Percentiles rank a stretch among this genome's conserved stretches.
Evolutionary conservation across 2,113 vertebrate genomes (phyloP).

Genomic region (Oriolus oriolus): DNA sequence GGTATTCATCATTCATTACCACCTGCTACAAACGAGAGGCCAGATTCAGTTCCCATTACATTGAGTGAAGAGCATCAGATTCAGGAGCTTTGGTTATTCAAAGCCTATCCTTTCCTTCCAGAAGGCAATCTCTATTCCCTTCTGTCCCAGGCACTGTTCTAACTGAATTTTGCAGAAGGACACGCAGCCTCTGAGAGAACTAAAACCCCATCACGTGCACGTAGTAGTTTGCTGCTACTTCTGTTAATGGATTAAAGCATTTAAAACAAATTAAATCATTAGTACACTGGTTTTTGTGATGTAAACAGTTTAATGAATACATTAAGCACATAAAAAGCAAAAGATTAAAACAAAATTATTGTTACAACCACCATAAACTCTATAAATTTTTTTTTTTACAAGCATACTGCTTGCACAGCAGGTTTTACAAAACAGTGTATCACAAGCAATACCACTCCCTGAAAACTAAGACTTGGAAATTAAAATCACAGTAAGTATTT

Average conservation of each 20-base stretch:
- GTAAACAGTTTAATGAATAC: slow-evolving; percentile 67
- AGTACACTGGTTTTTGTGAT: slow-evolving; percentile 23
- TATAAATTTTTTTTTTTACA: neutral
- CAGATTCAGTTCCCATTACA: neutral
- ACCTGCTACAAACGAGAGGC: neutral
- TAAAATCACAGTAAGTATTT: slow-evolving; percentile 25
- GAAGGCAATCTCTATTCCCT: neutral
- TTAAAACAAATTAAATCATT: slow-evolving; percentile 35
- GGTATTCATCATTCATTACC: neutral
- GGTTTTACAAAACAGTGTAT: neutral
- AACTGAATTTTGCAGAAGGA: neutral
- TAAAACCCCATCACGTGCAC: rapidly evolving
- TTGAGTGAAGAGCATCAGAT: neutral
- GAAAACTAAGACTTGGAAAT: neutral
- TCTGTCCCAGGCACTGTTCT: neutral
- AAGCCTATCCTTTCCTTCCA: neutral
- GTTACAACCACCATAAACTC: slow-evolving; percentile 3
- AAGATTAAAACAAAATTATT: slow-evolving; percentile 33
- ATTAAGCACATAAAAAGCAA: slow-evolving; percentile 35
- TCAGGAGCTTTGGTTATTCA: neutral
- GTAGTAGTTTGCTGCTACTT: neutral
- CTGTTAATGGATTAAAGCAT: slow-evolving; percentile 51
- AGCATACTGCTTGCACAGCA: neutral
- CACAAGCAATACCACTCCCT: neutral
- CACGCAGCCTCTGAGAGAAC: neutral